Evolutionary conservation across 2,888 invertebrate genomes (phyloP).

Genomic region (Paralinhomoeus sp.): DNA sequence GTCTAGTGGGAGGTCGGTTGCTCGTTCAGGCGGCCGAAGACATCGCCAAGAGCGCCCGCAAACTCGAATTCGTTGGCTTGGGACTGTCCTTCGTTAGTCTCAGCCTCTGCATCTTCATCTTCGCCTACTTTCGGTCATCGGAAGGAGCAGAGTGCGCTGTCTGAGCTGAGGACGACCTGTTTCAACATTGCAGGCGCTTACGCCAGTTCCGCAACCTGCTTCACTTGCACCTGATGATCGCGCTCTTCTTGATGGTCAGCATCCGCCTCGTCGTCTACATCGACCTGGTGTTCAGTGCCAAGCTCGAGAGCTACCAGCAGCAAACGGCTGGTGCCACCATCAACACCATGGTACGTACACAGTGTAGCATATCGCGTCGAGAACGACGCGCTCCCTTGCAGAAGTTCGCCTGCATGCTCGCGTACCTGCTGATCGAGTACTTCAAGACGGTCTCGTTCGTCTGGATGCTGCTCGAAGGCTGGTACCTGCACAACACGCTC

Average conservation of each 20-base stretch:
- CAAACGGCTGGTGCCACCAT: constrained; percentile 25
- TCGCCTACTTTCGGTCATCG: constrained; percentile 50
- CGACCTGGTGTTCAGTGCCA: constrained; percentile 27
- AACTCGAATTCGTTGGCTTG: constrained; percentile 53
- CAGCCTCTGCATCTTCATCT: constrained; percentile 51
- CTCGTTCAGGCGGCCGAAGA: constrained; percentile 47
- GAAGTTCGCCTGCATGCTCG: constrained; percentile 54
- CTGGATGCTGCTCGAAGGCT: constrained; percentile 91
- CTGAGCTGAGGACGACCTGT: too few relatives aligned
- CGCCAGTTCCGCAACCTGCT: constrained; percentile 31
- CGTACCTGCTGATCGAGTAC: constrained; percentile 60
- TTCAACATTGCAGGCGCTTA: constrained; percentile 28
- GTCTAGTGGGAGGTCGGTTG: not conserved
- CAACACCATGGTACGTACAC: constrained; percentile 27
- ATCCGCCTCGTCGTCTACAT: constrained; percentile 30
- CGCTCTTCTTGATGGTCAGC: constrained; percentile 30
- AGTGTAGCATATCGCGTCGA: too few relatives aligned
- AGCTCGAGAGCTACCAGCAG: constrained; percentile 19
- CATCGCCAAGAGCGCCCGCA: constrained; percentile 54
- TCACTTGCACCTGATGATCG: constrained; percentile 31
- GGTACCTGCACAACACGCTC: constrained; percentile 57
- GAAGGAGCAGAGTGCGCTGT: constrained; percentile 4
- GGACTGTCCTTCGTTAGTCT: constrained; percentile 52
- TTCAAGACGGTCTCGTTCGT: constrained; percentile 68
- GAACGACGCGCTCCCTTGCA: constrained; percentile 33